Conservation (phyloP, 1,140 invertebrate genomes). For the Lamellibrachia luymesi region DNA sequence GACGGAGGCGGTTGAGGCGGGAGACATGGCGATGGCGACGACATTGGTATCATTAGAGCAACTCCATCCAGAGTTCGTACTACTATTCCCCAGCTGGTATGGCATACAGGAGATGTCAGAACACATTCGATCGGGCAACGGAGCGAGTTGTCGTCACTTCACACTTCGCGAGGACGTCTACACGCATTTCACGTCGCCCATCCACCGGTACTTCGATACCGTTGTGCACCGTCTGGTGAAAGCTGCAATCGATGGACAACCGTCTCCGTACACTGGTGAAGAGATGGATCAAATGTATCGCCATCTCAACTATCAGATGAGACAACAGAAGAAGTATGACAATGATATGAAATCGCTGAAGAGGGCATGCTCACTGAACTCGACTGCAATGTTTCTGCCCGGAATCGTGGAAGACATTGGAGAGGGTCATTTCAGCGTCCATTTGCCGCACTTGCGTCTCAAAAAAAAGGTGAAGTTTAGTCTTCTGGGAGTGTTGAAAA, state of each 20-base stretch:
- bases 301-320: slow-evolving; percentile 31
- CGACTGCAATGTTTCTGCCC: slow-evolving; percentile 19
- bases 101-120: slow-evolving; percentile 20
- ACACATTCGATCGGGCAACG: slow-evolving; percentile 21
- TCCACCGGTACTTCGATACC: slow-evolving; percentile 31
- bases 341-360: slow-evolving; percentile 1
- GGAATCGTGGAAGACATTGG: slow-evolving; percentile 18
- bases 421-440: slow-evolving; percentile 9
- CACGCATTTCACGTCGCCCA: slow-evolving; percentile 58
- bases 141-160: slow-evolving; percentile 31
- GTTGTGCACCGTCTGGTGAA: neutral
- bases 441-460: neutral
- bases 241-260: slow-evolving; percentile 17
- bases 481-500: neutral
- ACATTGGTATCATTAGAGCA: slow-evolving; percentile 13
- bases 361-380: neutral
- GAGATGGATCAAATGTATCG: slow-evolving; percentile 26
- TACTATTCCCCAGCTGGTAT: slow-evolving; percentile 19
- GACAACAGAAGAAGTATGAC: slow-evolving; percentile 34
- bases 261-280: slow-evolving; percentile 11
- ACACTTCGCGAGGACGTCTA: slow-evolving; percentile 36
- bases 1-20: neutral
- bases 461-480: neutral
- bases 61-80: slow-evolving; percentile 3
- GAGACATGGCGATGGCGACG: slow-evolving; percentile 10